Conservation (phyloP, 1,140 invertebrate genomes). For the Dolichoris vasculosae region DNA sequence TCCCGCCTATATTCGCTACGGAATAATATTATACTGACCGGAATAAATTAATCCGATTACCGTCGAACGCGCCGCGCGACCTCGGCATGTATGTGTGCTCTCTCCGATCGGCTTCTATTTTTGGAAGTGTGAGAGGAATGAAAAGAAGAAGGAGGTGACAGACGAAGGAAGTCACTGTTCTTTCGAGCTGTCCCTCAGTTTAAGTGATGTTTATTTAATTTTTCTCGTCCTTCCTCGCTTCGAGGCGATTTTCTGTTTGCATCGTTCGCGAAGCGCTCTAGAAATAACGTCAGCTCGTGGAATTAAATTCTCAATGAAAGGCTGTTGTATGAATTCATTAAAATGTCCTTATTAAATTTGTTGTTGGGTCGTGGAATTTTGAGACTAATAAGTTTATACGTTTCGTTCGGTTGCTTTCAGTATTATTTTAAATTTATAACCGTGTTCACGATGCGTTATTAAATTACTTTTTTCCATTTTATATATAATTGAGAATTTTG, state of each 20-base stretch:
- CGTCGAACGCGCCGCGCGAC: conserved; percentile 7
- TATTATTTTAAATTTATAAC: conserved; percentile 27
- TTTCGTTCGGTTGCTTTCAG: conserved; percentile 23
- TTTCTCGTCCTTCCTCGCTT: conserved; percentile 34
- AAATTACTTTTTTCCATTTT: conserved; percentile 18
- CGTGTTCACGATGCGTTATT: neutral
- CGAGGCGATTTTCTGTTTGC: conserved; percentile 43
- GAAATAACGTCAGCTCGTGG: conserved; percentile 27
- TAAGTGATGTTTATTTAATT: conserved; percentile 50
- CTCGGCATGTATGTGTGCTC: neutral
- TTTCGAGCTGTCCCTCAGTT: conserved; percentile 34
- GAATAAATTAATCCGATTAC: conserved; percentile 47
- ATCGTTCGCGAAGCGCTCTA: neutral
- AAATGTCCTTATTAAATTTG: conserved; percentile 31
- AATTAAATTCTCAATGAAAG: conserved; percentile 42
- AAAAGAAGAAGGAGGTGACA: conserved; percentile 43
- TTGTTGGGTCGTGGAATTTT: conserved; percentile 16
- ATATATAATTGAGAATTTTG: conserved; percentile 14
- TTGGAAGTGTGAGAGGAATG: conserved; percentile 20
- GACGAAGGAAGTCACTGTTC: conserved; percentile 25
- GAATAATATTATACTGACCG: conserved; percentile 41
- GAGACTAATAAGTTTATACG: conserved; percentile 40
- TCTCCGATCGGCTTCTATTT: conserved; percentile 31
- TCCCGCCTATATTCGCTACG: neutral
- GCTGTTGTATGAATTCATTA: conserved; percentile 39